Evolutionary conservation across 2,113 vertebrate genomes (phyloP), one percentile per base, ranked within the genome.

Genomic region (Rissa tridactyla): DNA sequence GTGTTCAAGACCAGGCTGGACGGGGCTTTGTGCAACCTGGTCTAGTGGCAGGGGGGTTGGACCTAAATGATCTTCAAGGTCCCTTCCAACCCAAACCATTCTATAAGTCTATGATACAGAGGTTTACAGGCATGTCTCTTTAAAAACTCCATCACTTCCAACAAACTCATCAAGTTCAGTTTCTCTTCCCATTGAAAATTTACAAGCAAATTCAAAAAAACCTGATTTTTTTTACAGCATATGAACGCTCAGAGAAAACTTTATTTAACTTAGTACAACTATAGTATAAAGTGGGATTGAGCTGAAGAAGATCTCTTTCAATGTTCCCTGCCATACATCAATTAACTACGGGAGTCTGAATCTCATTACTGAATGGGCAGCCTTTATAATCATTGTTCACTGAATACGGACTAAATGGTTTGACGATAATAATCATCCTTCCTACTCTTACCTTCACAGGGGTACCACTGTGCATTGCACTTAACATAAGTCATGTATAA

Each of bases 351-450:
- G 23, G 61, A 94, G 40, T 61, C 40, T 57, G 89, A 90, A 61
- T 82, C 49, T 96, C 46, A 52, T 93, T 89, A 78, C 44, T 79
- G 40, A 95, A 86, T 76, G 83, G 77, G 32, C 61, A 97, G 62
- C 21, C 52, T 86, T 94, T 95, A 27, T 58, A 84, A 89, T 84
- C 44, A 72, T 80, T 7, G 0, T 72, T 92, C 83, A 87, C 88
- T 77, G 92, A 87, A 57, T 80, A 86, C 36, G 58, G 58, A 91
- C 89, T 86, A 72, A 94, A 85, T 57, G 36, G 42, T 82, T 94
- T 84, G 51, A 92, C 71, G 62, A 79, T 73, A 88, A 64, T 92
- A 80, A 92, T 82, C 14, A 73, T 91, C 75, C 57, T 85, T 92
- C 46, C 66, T 84, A 61, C 58, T 75, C 49, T 79, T 92, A 92